phyloP scores from a whole-genome alignment of 2,888 invertebrate species.

The Drosophila affinis region DNA sequence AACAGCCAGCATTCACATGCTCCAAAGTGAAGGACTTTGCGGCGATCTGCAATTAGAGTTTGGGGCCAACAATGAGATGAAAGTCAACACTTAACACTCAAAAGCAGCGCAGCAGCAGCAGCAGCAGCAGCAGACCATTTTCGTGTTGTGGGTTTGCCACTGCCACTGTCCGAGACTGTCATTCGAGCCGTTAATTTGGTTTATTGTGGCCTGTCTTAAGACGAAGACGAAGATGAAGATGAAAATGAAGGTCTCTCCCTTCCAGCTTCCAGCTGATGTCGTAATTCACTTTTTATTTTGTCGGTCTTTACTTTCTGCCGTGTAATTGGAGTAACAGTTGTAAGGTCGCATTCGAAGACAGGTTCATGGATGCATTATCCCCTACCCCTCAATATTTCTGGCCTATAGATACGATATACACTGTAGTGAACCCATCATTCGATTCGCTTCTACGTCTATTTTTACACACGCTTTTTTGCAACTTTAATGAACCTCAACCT shows the following conservation, averaged over 20 bases:
- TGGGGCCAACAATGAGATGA: conserved; percentile 66
- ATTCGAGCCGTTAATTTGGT: conserved; percentile 69
- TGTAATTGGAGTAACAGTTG: conserved; percentile 58
- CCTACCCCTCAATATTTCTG: neutral
- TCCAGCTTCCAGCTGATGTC: conserved; percentile 53
- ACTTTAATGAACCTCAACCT: conserved; percentile 60
- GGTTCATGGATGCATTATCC: neutral
- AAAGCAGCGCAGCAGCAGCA: conserved; percentile 26
- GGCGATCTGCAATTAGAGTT: conserved; percentile 46
- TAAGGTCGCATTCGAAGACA: conserved; percentile 18
- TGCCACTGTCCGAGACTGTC: conserved; percentile 45
- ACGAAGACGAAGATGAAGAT: neutral
- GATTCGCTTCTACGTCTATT: conserved; percentile 9
- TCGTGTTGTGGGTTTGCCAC: conserved; percentile 53
- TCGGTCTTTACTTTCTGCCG: conserved; percentile 4
- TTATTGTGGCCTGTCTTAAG: conserved; percentile 66
- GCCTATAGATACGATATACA: neutral
- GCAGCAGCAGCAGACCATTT: conserved; percentile 64
- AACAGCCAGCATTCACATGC: conserved; percentile 58
- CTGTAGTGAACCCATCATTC: neutral
- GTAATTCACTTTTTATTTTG: conserved; percentile 55
- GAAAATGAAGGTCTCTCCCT: conserved; percentile 63
- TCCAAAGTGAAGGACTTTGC: conserved; percentile 75
- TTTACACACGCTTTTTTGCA: conserved; percentile 51
- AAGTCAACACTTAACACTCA: conserved; percentile 78